phyloP scores from a whole-genome alignment of 2,113 vertebrate species.

The Rhea pennata region DNA sequence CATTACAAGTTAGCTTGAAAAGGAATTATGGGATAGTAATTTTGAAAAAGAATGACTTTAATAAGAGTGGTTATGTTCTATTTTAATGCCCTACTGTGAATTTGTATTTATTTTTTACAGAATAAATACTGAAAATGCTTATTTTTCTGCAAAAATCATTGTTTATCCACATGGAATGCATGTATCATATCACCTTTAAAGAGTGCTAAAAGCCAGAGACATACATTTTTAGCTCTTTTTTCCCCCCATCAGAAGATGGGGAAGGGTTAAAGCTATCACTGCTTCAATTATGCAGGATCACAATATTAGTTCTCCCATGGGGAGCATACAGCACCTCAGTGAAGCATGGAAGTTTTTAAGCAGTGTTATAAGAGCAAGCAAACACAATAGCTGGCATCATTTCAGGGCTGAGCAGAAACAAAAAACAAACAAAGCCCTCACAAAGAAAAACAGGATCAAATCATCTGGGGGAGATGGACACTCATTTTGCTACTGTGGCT shows the following conservation, averaged over 20 bases:
- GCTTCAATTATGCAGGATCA: slow-evolving; percentile 21
- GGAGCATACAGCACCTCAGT: slow-evolving; percentile 61
- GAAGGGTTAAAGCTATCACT: slow-evolving; percentile 52
- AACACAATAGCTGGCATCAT: slow-evolving; percentile 55
- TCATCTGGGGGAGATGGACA: background rate
- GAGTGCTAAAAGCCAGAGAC: slow-evolving; percentile 62
- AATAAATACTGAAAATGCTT: background rate
- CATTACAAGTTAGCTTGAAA: slow-evolving; percentile 11
- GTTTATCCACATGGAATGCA: slow-evolving; percentile 38
- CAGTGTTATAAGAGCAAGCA: slow-evolving; percentile 75
- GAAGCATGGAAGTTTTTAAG: slow-evolving; percentile 70
- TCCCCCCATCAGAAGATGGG: slow-evolving; percentile 23
- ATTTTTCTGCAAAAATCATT: slow-evolving; percentile 22
- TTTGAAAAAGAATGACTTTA: background rate
- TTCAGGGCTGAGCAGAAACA: slow-evolving; percentile 51
- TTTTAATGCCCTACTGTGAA: background rate
- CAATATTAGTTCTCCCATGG: slow-evolving; percentile 32
- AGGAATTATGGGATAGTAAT: background rate
- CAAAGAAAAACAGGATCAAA: slow-evolving; percentile 19
- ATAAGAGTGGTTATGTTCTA: background rate
- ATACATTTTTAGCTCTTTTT: slow-evolving; percentile 67
- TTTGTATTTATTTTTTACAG: background rate
- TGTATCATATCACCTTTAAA: slow-evolving; percentile 77
- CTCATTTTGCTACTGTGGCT: background rate
- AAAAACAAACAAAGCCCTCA: slow-evolving; percentile 49